Percentiles rank a stretch among this genome's conserved stretches.
phyloP scores from a whole-genome alignment of 2,888 invertebrate species.

The Baccha elongata region DNA sequence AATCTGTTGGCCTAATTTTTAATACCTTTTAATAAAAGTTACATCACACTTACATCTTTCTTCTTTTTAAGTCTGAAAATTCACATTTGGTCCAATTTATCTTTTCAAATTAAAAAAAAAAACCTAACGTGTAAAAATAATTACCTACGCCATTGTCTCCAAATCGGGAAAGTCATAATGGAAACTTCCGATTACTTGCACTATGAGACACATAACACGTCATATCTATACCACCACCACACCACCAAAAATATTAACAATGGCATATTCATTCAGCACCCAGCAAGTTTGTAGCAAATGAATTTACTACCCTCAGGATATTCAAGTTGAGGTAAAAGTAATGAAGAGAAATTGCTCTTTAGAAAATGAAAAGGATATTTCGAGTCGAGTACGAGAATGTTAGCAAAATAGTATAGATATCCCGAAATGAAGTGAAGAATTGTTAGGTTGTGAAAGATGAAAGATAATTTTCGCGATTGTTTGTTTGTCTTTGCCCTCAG shows the following conservation, averaged over 20 bases:
- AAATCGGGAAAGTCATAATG: constrained; percentile 51
- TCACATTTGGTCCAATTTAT: constrained; percentile 15
- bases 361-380: constrained; percentile 32
- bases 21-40: too few relatives aligned
- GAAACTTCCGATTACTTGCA: constrained; percentile 62
- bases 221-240: not conserved
- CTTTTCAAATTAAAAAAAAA: constrained; percentile 1
- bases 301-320: constrained; percentile 59
- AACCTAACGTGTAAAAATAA: constrained; percentile 61
- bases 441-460: constrained; percentile 55
- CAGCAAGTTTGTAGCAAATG: constrained; percentile 46
- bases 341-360: constrained; percentile 66
- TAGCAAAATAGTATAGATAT: not conserved
- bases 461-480: constrained; percentile 60
- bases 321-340: constrained; percentile 63
- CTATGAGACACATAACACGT: constrained; percentile 15
- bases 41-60: not conserved
- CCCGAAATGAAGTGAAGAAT: constrained; percentile 44
- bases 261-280: constrained; percentile 56
- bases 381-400: constrained; percentile 20
- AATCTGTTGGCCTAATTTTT: too few relatives aligned
- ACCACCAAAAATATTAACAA: constrained; percentile 45
- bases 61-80: not conserved
- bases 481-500: constrained; percentile 30
- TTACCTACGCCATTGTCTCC: constrained; percentile 64